Conservation (phyloP, 2,113 vertebrate genomes). For the Melospiza melodia region DNA sequence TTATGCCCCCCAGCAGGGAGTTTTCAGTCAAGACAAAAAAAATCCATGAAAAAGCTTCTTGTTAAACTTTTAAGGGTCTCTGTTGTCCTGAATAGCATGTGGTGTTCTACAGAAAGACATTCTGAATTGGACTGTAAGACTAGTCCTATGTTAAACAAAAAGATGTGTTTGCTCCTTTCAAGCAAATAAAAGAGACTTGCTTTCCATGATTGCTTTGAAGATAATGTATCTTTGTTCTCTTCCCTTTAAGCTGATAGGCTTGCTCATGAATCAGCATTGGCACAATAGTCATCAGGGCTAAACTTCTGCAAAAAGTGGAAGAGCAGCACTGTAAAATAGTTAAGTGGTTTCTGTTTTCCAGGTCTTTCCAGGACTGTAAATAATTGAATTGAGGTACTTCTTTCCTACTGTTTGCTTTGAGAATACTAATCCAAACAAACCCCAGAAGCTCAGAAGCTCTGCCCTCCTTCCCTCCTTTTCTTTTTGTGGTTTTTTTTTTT, state of each 20-base stretch:
- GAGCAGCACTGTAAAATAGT: not conserved
- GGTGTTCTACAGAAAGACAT: not conserved
- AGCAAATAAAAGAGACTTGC: not conserved
- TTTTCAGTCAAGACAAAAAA: not conserved
- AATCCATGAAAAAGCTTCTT: not conserved
- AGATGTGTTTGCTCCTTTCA: not conserved
- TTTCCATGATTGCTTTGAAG: not conserved
- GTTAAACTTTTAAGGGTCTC: not conserved
- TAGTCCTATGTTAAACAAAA: slow-evolving; percentile 3
- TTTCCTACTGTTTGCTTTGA: not conserved
- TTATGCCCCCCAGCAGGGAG: not conserved
- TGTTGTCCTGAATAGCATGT: not conserved
- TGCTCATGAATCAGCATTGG: not conserved
- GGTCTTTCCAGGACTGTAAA: not conserved
- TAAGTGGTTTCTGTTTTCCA: not conserved
- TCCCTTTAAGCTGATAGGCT: not conserved
- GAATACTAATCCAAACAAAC: not conserved
- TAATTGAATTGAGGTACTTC: not conserved
- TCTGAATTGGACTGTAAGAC: not conserved
- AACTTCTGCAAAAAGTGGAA: not conserved
- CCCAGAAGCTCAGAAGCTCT: not conserved
- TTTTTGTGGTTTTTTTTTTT: not conserved
- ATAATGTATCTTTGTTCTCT: not conserved
- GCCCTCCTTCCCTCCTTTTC: not conserved
- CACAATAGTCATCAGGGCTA: not conserved